These are phyloP conservation scores for Micrasema minimum DNA, from an alignment of 1,140 invertebrate species.

Conservation along the genomic window DNA sequence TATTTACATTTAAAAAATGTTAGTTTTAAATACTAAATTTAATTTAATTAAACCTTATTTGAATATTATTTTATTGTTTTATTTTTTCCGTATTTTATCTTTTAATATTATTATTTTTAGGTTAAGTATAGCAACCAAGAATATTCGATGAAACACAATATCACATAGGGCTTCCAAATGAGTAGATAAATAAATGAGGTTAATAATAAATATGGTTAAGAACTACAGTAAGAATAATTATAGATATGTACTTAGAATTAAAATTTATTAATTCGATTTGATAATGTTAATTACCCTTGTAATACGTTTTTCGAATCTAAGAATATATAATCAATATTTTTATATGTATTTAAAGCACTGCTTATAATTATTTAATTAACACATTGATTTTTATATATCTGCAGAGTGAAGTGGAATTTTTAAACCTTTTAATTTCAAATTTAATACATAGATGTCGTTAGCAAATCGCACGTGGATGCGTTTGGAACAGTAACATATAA, in stretches of 20 bases:
- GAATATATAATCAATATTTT: too few relatives aligned
- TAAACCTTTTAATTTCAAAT: too few relatives aligned
- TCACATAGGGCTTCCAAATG: constrained; percentile 51
- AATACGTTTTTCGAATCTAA: too few relatives aligned
- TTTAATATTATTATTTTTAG: constrained; percentile 33
- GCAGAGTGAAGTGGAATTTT: too few relatives aligned
- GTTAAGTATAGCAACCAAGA: constrained; percentile 48
- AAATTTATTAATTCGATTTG: constrained; percentile 18
- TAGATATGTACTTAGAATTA: neutral
- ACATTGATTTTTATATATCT: too few relatives aligned
- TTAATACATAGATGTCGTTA: too few relatives aligned
- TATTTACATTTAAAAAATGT: neutral
- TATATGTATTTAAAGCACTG: too few relatives aligned
- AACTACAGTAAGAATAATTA: constrained; percentile 1
- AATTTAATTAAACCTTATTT: neutral
- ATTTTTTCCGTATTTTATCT: constrained; percentile 35
- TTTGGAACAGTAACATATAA: too few relatives aligned
- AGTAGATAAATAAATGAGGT: constrained; percentile 26
- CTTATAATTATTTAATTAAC: too few relatives aligned
- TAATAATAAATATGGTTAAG: neutral
- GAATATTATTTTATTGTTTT: constrained; percentile 16
- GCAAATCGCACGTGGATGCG: too few relatives aligned
- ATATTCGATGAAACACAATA: constrained; percentile 51
- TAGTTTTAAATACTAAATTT: neutral
- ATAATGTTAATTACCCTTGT: too few relatives aligned